phyloP scores from a whole-genome alignment of 30 jellyfish, hydroid and myxozoan genomes.

The Chrysaora quinquecirrha region DNA sequence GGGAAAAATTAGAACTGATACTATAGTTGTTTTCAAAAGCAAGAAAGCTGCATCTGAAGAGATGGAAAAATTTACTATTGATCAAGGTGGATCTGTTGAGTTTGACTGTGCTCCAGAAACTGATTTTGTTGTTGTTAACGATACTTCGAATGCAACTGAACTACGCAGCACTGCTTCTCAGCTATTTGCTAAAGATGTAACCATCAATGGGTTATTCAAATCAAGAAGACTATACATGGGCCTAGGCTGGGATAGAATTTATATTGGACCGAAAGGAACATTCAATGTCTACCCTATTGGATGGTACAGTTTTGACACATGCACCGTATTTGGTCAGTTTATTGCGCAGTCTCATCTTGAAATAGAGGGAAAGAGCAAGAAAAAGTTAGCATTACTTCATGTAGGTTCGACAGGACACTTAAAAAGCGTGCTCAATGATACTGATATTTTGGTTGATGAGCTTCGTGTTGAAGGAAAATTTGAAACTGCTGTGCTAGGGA shows the following conservation, averaged over 20 bases:
- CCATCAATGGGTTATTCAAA: constrained; percentile 28
- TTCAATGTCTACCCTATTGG: constrained; percentile 52
- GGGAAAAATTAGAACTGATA: constrained; percentile 53
- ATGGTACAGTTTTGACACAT: constrained; percentile 48
- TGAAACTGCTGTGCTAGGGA: constrained; percentile 29
- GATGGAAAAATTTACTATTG: constrained; percentile 10
- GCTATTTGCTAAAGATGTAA: constrained; percentile 40
- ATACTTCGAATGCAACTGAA: constrained; percentile 6
- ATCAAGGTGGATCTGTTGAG: constrained; percentile 32
- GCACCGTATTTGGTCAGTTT: constrained; percentile 12
- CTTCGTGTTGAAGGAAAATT: constrained; percentile 48
- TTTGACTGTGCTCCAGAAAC: constrained; percentile 45
- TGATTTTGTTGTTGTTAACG: constrained; percentile 6
- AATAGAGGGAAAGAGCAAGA: constrained; percentile 43
- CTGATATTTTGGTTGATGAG: constrained; percentile 42
- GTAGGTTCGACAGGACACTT: constrained; percentile 34
- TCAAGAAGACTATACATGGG: constrained; percentile 53
- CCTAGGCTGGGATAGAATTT: constrained; percentile 37
- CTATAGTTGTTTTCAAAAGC: constrained; percentile 26
- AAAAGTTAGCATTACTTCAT: constrained; percentile 10
- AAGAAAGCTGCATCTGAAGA: constrained; percentile 25
- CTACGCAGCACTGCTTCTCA: constrained; percentile 42
- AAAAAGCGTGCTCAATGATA: constrained; percentile 6
- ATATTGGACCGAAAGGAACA: constrained; percentile 16
- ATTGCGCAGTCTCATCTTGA: constrained; percentile 34